Evolutionary conservation across 2,113 vertebrate genomes (phyloP).

Genomic region (Tyrannus savana): DNA sequence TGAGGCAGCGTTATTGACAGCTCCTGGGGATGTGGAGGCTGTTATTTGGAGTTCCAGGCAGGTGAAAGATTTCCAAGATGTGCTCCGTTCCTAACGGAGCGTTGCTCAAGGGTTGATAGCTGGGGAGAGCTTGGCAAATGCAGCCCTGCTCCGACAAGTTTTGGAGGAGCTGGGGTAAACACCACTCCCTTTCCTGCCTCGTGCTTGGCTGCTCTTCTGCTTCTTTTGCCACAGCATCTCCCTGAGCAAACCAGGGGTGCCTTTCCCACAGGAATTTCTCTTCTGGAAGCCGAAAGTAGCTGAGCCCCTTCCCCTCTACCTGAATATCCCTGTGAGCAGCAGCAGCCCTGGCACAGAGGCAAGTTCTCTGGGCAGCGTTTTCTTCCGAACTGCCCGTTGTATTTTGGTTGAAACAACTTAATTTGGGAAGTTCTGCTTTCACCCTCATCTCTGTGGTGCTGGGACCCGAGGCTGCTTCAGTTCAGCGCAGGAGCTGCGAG

Average conservation of each 20-base stretch:
- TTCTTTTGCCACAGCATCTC: neutral
- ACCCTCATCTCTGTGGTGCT: rapidly evolving
- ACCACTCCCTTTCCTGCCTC: neutral
- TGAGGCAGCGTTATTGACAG: neutral
- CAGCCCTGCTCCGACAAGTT: neutral
- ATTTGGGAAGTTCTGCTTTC: neutral
- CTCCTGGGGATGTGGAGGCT: rapidly evolving
- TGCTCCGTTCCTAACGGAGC: rapidly evolving
- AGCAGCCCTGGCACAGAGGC: neutral
- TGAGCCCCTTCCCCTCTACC: neutral
- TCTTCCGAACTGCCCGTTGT: neutral
- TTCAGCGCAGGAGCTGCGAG: rapidly evolving
- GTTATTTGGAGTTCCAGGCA: rapidly evolving
- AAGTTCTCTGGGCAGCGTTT: rapidly evolving
- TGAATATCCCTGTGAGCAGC: neutral
- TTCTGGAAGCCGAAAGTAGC: neutral
- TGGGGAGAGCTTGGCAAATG: neutral
- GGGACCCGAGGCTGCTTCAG: rapidly evolving
- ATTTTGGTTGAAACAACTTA: neutral
- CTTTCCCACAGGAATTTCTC: neutral
- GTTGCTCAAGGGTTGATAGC: neutral
- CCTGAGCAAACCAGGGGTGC: neutral
- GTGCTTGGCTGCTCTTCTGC: neutral
- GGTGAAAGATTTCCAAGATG: neutral
- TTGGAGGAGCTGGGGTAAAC: neutral